Evolutionary conservation across 2,888 invertebrate species (phyloP).

Genomic region (Drosophila leonis): DNA sequence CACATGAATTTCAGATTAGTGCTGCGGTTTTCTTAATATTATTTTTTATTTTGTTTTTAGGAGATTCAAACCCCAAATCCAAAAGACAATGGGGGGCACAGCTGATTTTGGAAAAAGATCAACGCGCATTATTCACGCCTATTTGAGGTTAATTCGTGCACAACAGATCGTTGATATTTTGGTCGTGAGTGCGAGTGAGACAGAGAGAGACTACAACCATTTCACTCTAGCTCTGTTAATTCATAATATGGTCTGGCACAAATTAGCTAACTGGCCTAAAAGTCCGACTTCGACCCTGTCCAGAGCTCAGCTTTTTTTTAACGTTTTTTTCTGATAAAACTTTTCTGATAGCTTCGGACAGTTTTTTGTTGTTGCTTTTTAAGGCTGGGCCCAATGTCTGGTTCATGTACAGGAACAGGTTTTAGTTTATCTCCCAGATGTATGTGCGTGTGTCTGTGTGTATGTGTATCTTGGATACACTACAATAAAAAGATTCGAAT

Average conservation of each 20-base stretch:
- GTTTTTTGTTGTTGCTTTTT: slow-evolving; percentile 48
- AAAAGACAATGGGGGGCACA: slow-evolving; percentile 53
- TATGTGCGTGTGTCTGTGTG: slow-evolving; percentile 8
- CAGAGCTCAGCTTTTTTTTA: slow-evolving; percentile 14
- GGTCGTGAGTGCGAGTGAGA: slow-evolving; percentile 6
- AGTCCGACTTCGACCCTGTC: slow-evolving; percentile 14
- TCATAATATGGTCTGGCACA: slow-evolving; percentile 48
- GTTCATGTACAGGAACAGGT: slow-evolving; percentile 54
- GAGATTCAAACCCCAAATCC: slow-evolving; percentile 33
- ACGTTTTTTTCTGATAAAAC: slow-evolving; percentile 57
- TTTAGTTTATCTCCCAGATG: slow-evolving; percentile 41
- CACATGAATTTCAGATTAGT: slow-evolving; percentile 61
- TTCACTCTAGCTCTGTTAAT: slow-evolving; percentile 30
- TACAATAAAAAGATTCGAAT: slow-evolving; percentile 26
- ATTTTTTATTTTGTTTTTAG: neutral
- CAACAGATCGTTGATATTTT: slow-evolving; percentile 51
- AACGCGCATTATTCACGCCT: slow-evolving; percentile 73
- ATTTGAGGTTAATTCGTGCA: slow-evolving; percentile 72
- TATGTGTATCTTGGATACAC: slow-evolving; percentile 31
- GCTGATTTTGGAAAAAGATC: slow-evolving; percentile 57
- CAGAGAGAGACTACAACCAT: neutral
- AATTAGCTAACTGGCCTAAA: slow-evolving; percentile 63
- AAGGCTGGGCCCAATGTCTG: slow-evolving; percentile 51
- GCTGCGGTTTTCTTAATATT: slow-evolving; percentile 28
- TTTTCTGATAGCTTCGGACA: slow-evolving; percentile 62